These are phyloP conservation scores for Halictus quadricinctus DNA, from an alignment of 2,888 invertebrate species.

Conservation along the genomic window DNA sequence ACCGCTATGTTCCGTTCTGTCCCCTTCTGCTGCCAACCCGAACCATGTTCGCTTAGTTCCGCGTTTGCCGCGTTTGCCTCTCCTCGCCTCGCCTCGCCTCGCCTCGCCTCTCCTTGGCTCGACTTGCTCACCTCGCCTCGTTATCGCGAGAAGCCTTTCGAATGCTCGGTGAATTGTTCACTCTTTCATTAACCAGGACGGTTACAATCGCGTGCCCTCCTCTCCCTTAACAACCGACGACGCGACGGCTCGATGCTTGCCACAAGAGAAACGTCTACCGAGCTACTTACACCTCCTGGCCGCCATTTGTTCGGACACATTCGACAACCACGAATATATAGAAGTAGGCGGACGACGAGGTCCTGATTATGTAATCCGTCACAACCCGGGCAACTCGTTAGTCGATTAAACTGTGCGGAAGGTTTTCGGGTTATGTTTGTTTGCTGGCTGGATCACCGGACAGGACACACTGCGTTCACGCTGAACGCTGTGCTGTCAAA, in stretches of 20 bases:
- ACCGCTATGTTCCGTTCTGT: not conserved
- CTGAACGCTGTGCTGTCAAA: not conserved
- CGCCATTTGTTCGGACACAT: not conserved
- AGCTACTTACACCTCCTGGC: not conserved
- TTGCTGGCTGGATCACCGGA: not conserved
- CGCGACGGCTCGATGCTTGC: not conserved
- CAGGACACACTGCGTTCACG: not conserved
- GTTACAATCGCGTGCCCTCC: slow-evolving; percentile 7
- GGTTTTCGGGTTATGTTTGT: not conserved
- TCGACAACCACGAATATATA: not conserved
- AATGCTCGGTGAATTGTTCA: slow-evolving; percentile 17
- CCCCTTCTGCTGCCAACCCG: not conserved
- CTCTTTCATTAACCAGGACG: not conserved
- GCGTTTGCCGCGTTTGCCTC: not conserved
- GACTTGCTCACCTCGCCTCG: slow-evolving; percentile 10
- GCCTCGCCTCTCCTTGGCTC: not conserved
- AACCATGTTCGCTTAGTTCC: not conserved
- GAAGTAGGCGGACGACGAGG: not conserved
- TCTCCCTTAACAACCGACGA: not conserved
- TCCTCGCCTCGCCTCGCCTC: not conserved
- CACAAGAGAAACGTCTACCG: slow-evolving; percentile 1
- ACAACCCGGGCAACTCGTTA: slow-evolving; percentile 4
- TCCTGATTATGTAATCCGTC: not conserved
- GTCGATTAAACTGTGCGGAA: not conserved
- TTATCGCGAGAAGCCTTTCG: slow-evolving; percentile 24